phyloP scores from a whole-genome alignment of 53 echinoderm and acorn worm genomes.

The Holothuria scabra region DNA sequence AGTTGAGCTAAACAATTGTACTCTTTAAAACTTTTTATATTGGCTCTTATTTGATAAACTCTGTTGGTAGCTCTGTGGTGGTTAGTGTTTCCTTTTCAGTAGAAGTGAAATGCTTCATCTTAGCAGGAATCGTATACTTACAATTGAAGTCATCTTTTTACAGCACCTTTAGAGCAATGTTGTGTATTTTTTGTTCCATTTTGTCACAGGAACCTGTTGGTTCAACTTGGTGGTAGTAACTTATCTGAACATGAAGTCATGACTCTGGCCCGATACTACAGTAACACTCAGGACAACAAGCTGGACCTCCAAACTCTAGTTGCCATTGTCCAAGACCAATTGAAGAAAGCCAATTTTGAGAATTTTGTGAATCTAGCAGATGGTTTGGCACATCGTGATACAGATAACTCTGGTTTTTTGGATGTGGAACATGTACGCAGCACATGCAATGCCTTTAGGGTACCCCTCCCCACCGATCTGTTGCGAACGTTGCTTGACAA shows the following conservation, averaged over 20 bases:
- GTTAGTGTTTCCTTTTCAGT: too few species aligned
- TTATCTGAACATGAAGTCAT: slow-evolving; percentile 95
- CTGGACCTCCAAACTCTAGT: slow-evolving; percentile 80
- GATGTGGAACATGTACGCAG: slow-evolving; percentile 84
- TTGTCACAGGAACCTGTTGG: slow-evolving; percentile 78
- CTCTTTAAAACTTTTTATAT: too few species aligned
- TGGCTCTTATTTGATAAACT: too few species aligned
- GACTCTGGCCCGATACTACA: slow-evolving; percentile 83
- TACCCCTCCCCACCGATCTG: slow-evolving; percentile 89
- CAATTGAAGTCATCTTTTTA: too few species aligned
- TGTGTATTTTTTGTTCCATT: background rate
- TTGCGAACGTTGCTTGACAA: slow-evolving; percentile 76
- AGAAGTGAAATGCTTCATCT: too few species aligned
- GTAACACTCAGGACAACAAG: slow-evolving; percentile 90
- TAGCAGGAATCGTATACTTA: too few species aligned
- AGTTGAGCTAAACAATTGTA: too few species aligned
- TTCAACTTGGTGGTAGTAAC: slow-evolving; percentile 81
- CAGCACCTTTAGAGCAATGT: too few species aligned
- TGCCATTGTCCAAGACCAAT: slow-evolving; percentile 93
- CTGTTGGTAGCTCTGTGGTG: too few species aligned
- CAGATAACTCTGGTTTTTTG: slow-evolving; percentile 87
- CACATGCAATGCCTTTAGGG: slow-evolving; percentile 92
- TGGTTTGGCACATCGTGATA: slow-evolving; percentile 81
- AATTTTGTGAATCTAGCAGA: slow-evolving; percentile 93
- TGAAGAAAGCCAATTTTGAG: slow-evolving; percentile 92